Conservation (phyloP, 2,797 vertebrate genomes). For the Bradypodion ventrale region DNA sequence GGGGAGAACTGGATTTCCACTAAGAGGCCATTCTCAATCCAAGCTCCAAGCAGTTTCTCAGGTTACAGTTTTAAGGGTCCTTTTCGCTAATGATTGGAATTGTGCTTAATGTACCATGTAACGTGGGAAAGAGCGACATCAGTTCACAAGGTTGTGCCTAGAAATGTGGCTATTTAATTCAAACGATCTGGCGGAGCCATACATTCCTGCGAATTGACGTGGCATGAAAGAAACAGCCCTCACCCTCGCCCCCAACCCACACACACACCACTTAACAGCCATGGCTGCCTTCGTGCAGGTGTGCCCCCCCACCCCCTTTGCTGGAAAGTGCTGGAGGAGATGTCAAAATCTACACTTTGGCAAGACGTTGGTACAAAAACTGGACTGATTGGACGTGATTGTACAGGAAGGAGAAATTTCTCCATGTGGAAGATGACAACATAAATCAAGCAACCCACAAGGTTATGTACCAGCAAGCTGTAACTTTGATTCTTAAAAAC, state of each 20-base stretch:
- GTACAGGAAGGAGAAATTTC: not conserved
- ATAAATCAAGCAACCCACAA: not conserved
- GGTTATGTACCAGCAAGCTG: not conserved
- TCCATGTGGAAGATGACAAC: not conserved
- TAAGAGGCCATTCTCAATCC: not conserved
- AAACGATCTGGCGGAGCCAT: not conserved
- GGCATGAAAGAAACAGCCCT: not conserved
- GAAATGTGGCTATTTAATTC: conserved; percentile 1
- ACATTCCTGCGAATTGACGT: not conserved
- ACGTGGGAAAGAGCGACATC: not conserved
- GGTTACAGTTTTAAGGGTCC: not conserved
- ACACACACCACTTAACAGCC: not conserved
- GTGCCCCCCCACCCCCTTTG: not conserved
- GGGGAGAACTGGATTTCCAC: not conserved
- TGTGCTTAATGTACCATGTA: conserved; percentile 17
- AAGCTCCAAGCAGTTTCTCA: not conserved
- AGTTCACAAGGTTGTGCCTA: not conserved
- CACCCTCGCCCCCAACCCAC: not conserved
- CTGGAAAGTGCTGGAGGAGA: not conserved
- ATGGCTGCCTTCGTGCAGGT: not conserved
- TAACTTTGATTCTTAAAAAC: not conserved
- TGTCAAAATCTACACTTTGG: not conserved
- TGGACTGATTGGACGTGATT: not conserved
- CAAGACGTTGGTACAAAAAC: not conserved
- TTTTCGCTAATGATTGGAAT: conserved; percentile 7